phyloP scores from a whole-genome alignment of 2,113 vertebrate genomes.

The Sylvietta virens region DNA sequence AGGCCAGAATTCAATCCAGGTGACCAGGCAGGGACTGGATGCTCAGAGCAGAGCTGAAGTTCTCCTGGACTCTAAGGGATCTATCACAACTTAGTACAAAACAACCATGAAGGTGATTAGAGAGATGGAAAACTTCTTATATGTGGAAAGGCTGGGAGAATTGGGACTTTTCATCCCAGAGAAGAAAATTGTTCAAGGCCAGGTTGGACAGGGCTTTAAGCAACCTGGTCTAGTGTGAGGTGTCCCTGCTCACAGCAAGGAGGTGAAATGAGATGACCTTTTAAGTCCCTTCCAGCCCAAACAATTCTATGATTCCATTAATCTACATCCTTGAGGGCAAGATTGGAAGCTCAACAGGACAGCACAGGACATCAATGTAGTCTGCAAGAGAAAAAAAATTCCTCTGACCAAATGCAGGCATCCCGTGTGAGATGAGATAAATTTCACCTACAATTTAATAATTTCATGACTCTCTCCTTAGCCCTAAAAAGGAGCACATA shows the following conservation, averaged over 20 bases:
- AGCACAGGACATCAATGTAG: rapidly evolving
- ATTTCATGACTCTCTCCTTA: neutral
- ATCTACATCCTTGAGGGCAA: neutral
- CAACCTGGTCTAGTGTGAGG: neutral
- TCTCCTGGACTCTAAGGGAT: neutral
- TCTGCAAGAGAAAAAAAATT: neutral
- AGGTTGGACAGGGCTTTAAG: neutral
- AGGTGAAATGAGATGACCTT: neutral
- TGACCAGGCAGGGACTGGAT: neutral
- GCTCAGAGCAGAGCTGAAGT: neutral
- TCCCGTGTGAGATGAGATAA: neutral
- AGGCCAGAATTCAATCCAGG: neutral
- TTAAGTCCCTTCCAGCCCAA: neutral
- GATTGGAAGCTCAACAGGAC: neutral
- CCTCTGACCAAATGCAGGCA: neutral
- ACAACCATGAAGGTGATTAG: neutral
- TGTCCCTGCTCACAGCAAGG: neutral
- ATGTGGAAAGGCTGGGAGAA: neutral
- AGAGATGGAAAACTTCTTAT: no score
- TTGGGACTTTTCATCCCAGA: neutral
- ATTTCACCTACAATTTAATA: neutral
- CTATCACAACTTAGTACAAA: neutral
- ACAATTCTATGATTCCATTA: neutral
- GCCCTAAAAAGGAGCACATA: neutral
- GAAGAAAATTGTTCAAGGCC: neutral